A percentile compares a stretch with the other conserved stretches of the same genome.
Conservation (phyloP, 2,797 vertebrate species). For the Garrulus glandarius region DNA sequence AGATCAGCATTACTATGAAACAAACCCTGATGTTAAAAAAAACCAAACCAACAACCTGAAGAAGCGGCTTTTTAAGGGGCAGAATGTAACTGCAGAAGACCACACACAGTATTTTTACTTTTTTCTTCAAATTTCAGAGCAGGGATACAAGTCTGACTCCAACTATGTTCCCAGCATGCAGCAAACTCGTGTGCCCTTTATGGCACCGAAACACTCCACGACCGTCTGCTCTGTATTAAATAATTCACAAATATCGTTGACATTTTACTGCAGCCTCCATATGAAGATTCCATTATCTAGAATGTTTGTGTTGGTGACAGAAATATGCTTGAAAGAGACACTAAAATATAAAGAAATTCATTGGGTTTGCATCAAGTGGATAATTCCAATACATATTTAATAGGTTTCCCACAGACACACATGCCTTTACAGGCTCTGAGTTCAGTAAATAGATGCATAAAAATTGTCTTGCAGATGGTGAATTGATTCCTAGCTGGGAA, state of each 20-base stretch:
- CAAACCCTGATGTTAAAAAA: not conserved
- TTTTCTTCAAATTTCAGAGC: constrained; percentile 14
- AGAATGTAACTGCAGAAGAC: not conserved
- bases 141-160: not conserved
- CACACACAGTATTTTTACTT: not conserved
- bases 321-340: not conserved
- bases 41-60: not conserved
- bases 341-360: constrained; percentile 12
- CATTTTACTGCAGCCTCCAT: not conserved
- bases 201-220: not conserved
- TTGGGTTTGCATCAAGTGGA: not conserved
- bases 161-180: not conserved
- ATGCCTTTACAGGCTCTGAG: not conserved
- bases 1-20: not conserved
- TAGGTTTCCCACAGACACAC: constrained; percentile 4
- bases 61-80: not conserved
- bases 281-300: not conserved
- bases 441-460: constrained; percentile 5
- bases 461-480: not conserved
- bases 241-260: constrained; percentile 15
- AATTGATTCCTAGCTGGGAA: constrained; percentile 2
- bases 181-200: not conserved
- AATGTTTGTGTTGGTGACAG: not conserved
- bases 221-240: not conserved
- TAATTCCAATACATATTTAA: constrained; percentile 52